Percentiles rank a stretch among this genome's conserved stretches.
These are phyloP conservation scores for Bombycilla garrulus DNA, from an alignment of 2,113 vertebrate species.

Conservation along the genomic window DNA sequence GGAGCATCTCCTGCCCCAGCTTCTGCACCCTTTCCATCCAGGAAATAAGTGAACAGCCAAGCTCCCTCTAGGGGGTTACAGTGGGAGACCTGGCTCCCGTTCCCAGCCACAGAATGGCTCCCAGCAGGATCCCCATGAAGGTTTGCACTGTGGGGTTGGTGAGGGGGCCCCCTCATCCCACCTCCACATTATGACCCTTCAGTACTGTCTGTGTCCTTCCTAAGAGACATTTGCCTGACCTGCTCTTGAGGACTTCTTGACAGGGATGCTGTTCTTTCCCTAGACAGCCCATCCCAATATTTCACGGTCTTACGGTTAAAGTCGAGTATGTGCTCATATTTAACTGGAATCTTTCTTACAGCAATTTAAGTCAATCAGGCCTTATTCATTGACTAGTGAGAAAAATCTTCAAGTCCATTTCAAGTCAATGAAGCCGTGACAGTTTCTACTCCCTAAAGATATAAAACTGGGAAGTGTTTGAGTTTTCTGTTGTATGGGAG, in stretches of 20 bases:
- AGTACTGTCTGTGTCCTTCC: neutral
- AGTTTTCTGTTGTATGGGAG: neutral
- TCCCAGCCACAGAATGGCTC: neutral
- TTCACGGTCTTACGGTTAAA: neutral
- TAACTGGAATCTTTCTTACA: neutral
- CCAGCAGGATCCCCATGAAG: neutral
- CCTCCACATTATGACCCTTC: neutral
- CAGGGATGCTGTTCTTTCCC: neutral
- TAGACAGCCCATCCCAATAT: neutral
- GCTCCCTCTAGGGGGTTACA: neutral
- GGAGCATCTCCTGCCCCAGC: neutral
- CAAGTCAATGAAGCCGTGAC: neutral
- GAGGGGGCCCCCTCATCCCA: neutral
- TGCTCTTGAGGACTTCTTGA: neutral
- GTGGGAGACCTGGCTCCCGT: neutral
- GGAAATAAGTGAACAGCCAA: neutral
- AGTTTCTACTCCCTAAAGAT: neutral
- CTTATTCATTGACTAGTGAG: neutral
- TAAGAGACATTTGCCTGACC: neutral
- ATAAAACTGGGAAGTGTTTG: neutral
- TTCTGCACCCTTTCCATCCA: neutral
- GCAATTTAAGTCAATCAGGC: neutral
- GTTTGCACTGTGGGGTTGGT: neutral
- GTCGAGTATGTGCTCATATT: neutral
- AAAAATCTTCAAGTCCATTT: neutral